A percentile compares a stretch with the other conserved stretches of the same genome.
phyloP scores from a whole-genome alignment of 2,888 invertebrate genomes.

The Acanthococcus lagerstroemiae region DNA sequence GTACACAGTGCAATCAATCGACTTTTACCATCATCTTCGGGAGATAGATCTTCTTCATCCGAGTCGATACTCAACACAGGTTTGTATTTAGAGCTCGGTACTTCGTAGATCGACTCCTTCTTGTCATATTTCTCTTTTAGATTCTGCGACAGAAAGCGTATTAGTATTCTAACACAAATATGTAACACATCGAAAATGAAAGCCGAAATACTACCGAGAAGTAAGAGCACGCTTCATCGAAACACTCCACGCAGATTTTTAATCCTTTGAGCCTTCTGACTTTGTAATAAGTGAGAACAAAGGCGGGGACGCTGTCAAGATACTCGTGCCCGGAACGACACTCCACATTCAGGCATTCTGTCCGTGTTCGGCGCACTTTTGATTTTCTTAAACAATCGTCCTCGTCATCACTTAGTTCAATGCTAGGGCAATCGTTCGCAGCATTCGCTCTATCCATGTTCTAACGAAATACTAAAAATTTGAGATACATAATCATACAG shows the following conservation, averaged over 20 bases:
- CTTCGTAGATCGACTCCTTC: slow-evolving; percentile 38
- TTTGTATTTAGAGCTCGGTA: slow-evolving; percentile 39
- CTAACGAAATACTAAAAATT: no score
- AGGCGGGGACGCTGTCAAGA: slow-evolving; percentile 18
- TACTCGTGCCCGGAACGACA: slow-evolving; percentile 6
- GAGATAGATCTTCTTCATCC: slow-evolving; percentile 45
- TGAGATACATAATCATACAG: no score
- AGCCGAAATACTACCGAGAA: slow-evolving; percentile 40
- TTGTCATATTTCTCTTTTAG: slow-evolving; percentile 33
- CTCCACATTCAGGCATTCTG: slow-evolving; percentile 13
- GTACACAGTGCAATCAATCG: no score
- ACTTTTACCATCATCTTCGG: slow-evolving; percentile 22
- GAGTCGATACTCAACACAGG: slow-evolving; percentile 50
- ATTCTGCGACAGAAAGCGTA: slow-evolving; percentile 30
- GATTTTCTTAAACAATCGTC: background rate
- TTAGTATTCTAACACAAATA: background rate
- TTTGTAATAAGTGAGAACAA: slow-evolving; percentile 42
- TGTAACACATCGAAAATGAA: background rate
- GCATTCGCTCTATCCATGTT: background rate
- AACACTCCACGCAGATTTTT: slow-evolving; percentile 43
- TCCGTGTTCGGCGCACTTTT: background rate
- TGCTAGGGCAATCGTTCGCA: background rate
- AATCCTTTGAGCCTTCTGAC: slow-evolving; percentile 42
- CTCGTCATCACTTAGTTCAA: background rate
- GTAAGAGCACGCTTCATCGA: slow-evolving; percentile 40